phyloP scores from a whole-genome alignment of 2,113 vertebrate genomes.

The Macroglossus sobrinus region DNA sequence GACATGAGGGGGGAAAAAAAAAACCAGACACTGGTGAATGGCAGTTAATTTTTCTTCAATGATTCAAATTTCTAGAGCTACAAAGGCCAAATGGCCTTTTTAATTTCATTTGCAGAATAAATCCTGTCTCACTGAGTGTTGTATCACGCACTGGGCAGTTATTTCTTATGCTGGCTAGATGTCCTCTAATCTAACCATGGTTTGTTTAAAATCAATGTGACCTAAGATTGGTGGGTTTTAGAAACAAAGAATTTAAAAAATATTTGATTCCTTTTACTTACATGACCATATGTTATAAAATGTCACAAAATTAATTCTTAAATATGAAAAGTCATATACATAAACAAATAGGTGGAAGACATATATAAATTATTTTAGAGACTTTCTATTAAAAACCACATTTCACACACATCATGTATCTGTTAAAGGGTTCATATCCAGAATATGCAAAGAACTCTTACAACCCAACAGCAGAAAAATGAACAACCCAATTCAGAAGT shows the following conservation, averaged over 20 bases:
- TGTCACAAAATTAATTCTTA: neutral
- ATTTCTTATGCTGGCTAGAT: neutral
- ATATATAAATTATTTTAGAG: neutral
- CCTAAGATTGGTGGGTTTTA: neutral
- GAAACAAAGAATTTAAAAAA: neutral
- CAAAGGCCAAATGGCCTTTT: slow-evolving; percentile 26
- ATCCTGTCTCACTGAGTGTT: neutral
- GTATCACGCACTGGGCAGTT: neutral
- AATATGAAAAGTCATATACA: neutral
- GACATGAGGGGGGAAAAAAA: neutral
- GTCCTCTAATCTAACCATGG: neutral
- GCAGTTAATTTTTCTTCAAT: neutral
- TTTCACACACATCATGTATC: neutral
- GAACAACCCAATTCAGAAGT: neutral
- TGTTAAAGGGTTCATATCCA: neutral
- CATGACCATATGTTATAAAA: neutral
- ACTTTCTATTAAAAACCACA: neutral
- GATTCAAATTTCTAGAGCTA: neutral
- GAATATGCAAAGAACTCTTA: neutral
- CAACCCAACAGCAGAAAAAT: neutral
- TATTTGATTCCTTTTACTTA: neutral
- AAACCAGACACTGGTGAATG: neutral
- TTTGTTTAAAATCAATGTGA: slow-evolving; percentile 19
- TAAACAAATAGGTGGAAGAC: neutral
- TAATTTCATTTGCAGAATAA: slow-evolving; percentile 12